Evolutionary conservation across 1,140 invertebrate species (phyloP).

Genomic region (Drosophila biarmipes): DNA sequence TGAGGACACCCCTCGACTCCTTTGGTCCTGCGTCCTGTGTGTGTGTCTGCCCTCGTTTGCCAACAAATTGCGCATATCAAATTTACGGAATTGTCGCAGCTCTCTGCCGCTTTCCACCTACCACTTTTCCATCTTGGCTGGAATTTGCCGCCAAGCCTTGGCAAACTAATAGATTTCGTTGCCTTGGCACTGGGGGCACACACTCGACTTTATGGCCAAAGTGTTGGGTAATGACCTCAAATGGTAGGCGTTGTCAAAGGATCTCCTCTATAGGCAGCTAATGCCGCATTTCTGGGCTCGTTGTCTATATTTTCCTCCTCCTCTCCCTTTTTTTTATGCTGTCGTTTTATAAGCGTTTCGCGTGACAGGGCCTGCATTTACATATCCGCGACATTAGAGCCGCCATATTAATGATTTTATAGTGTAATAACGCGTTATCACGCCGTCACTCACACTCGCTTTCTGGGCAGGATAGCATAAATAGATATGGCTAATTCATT

Average conservation of each 20-base stretch:
- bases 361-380: slow-evolving; percentile 69
- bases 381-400: slow-evolving; percentile 73
- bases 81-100: slow-evolving; percentile 75
- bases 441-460: slow-evolving; percentile 62
- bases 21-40: slow-evolving; percentile 5
- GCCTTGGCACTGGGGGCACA: slow-evolving; percentile 41
- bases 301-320: slow-evolving; percentile 32
- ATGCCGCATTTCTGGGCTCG: slow-evolving; percentile 62
- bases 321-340: slow-evolving; percentile 30
- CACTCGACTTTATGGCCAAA: slow-evolving; percentile 49
- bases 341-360: slow-evolving; percentile 68
- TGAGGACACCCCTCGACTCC: neutral
- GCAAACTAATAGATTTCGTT: slow-evolving; percentile 80
- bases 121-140: slow-evolving; percentile 14
- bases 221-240: slow-evolving; percentile 71
- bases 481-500: slow-evolving; percentile 75
- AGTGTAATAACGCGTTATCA: slow-evolving; percentile 79
- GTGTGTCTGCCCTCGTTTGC: slow-evolving; percentile 50
- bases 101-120: slow-evolving; percentile 15
- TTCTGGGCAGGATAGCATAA: slow-evolving; percentile 1
- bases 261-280: slow-evolving; percentile 60
- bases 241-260: slow-evolving; percentile 72
- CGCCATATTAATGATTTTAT: slow-evolving; percentile 79
- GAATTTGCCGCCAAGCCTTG: slow-evolving; percentile 54
- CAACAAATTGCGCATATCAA: slow-evolving; percentile 83